These are phyloP conservation scores for Hirtodrosophila trivittata DNA, from an alignment of 2,888 invertebrate genomes.

Conservation along the genomic window DNA sequence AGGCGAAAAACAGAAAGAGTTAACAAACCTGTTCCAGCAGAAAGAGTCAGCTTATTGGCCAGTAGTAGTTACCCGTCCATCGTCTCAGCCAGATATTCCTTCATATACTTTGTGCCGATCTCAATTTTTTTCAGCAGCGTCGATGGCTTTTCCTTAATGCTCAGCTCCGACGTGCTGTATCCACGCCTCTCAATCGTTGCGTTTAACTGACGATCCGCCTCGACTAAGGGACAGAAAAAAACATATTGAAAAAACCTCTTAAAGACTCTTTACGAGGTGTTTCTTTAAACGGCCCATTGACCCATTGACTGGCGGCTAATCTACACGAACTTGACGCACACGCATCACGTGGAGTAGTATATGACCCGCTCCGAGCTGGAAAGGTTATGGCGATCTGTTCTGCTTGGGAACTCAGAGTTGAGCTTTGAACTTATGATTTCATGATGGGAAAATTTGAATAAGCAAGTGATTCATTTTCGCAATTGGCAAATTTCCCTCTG, in stretches of 20 bases:
- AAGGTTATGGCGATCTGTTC: no score
- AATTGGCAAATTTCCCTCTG: slow-evolving; percentile 49
- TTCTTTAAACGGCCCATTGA: no score
- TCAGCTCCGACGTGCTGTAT: slow-evolving; percentile 78
- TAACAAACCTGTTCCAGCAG: slow-evolving; percentile 34
- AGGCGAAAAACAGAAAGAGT: slow-evolving; percentile 10
- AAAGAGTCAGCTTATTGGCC: slow-evolving; percentile 31
- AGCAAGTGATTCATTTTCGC: no score
- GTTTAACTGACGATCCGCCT: slow-evolving; percentile 82
- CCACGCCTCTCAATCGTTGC: slow-evolving; percentile 80
- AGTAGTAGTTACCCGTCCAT: slow-evolving; percentile 83
- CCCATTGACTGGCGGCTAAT: no score
- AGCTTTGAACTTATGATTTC: no score
- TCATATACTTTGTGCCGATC: slow-evolving; percentile 82
- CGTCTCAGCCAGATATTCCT: slow-evolving; percentile 81
- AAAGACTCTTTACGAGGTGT: no score
- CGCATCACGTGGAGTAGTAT: no score
- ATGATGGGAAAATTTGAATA: no score
- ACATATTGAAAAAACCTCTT: no score
- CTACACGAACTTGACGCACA: no score
- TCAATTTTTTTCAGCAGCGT: slow-evolving; percentile 83
- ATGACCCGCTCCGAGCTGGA: no score
- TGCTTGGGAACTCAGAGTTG: no score
- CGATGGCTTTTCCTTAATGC: slow-evolving; percentile 82
- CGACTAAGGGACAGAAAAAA: slow-evolving; percentile 64